Evolutionary conservation across 2,888 invertebrate genomes (phyloP).

Genomic region (Keiferia lycopersicella): DNA sequence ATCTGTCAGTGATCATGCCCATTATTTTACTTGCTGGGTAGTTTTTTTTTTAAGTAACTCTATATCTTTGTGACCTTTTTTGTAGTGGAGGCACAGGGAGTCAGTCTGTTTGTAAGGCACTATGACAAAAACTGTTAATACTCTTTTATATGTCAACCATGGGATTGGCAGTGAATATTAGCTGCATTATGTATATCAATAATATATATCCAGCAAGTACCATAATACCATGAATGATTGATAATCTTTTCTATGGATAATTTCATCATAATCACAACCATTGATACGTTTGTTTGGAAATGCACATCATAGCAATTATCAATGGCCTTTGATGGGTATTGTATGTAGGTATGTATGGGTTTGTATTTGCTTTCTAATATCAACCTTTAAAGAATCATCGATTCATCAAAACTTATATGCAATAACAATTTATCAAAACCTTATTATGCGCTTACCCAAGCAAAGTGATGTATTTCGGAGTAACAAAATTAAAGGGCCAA

Average conservation of each 20-base stretch:
- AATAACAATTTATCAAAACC: too few species aligned
- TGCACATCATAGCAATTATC: not conserved
- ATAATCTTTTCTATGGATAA: not conserved
- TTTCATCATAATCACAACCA: not conserved
- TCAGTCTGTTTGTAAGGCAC: too few species aligned
- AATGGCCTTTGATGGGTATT: slow-evolving; percentile 1
- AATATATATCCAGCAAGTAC: not conserved
- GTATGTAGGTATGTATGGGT: not conserved
- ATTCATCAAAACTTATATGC: not conserved
- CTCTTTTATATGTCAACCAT: too few species aligned
- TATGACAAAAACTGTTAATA: too few species aligned
- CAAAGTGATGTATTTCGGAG: not conserved
- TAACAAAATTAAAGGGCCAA: slow-evolving; percentile 15
- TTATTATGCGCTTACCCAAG: slow-evolving; percentile 10
- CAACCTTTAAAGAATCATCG: not conserved
- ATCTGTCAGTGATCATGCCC: too few species aligned
- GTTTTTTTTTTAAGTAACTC: too few species aligned
- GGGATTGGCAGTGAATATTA: too few species aligned
- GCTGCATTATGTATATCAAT: not conserved
- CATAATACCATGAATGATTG: not conserved
- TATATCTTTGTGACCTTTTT: too few species aligned
- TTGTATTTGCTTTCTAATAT: not conserved
- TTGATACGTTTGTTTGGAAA: slow-evolving; percentile 11
- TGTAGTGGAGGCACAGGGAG: too few species aligned
- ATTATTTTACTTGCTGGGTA: too few species aligned